These are phyloP conservation scores for Zelostemma sp. DNA, from an alignment of 1,140 invertebrate genomes.

Conservation along the genomic window DNA sequence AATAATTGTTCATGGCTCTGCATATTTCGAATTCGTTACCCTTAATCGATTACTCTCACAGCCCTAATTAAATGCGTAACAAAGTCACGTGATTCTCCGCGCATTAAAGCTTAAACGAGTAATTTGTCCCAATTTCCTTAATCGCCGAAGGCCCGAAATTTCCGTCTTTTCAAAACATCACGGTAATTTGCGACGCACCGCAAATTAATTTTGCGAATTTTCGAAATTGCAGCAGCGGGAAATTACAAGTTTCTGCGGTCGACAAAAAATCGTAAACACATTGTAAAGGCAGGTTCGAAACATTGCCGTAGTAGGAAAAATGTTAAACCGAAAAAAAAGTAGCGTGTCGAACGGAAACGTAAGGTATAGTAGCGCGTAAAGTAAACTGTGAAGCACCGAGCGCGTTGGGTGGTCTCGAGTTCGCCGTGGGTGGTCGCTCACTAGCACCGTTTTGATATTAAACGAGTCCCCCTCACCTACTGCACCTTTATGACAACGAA, in stretches of 20 bases:
- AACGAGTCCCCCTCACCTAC: slow-evolving; percentile 45
- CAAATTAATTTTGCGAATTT: background rate
- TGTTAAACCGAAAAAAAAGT: slow-evolving; percentile 16
- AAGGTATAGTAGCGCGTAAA: slow-evolving; percentile 47
- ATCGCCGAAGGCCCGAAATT: too few relatives aligned
- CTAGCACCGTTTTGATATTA: slow-evolving; percentile 66
- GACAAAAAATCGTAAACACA: background rate
- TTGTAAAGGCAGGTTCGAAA: slow-evolving; percentile 15
- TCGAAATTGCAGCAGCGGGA: background rate
- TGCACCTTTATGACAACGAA: slow-evolving; percentile 19
- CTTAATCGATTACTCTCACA: too few relatives aligned
- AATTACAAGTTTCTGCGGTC: background rate
- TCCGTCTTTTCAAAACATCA: background rate
- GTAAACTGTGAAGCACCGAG: slow-evolving; percentile 35
- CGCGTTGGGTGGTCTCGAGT: slow-evolving; percentile 49
- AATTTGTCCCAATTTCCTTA: too few relatives aligned
- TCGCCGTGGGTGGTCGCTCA: slow-evolving; percentile 58
- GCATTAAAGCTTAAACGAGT: too few relatives aligned
- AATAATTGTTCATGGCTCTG: too few relatives aligned
- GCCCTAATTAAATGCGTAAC: too few relatives aligned
- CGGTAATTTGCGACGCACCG: background rate
- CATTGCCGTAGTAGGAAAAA: slow-evolving; percentile 13
- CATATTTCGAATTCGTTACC: too few relatives aligned
- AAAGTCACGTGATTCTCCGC: too few relatives aligned
- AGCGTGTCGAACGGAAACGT: slow-evolving; percentile 33